Percentiles rank a stretch among this genome's conserved stretches.
These are phyloP conservation scores for Mesaphorura yosii DNA, from an alignment of 1,140 invertebrate species.

Conservation along the genomic window DNA sequence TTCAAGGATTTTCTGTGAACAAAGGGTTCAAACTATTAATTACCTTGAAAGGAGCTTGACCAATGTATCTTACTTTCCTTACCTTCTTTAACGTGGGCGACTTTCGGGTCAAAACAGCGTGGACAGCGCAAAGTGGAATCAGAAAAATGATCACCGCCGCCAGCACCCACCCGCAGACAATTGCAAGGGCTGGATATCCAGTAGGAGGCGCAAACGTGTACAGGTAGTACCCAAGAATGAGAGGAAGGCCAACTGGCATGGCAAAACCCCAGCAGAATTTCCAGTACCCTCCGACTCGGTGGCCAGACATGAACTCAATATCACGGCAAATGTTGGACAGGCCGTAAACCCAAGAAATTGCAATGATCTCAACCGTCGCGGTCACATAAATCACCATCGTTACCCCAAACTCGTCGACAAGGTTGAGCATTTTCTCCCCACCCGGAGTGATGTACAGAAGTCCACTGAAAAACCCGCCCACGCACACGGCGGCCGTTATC, in stretches of 20 bases:
- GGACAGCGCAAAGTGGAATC: slow-evolving; percentile 44
- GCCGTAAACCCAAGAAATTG: slow-evolving; percentile 39
- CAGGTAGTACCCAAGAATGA: slow-evolving; percentile 53
- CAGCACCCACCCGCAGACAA: slow-evolving; percentile 42
- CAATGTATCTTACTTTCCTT: slow-evolving; percentile 7
- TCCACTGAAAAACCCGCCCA: slow-evolving; percentile 52
- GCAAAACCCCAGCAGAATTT: slow-evolving; percentile 61
- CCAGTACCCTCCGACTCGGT: slow-evolving; percentile 60
- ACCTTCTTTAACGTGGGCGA: slow-evolving; percentile 26
- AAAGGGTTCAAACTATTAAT: slow-evolving; percentile 3
- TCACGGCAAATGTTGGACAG: slow-evolving; percentile 59
- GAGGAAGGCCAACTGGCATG: slow-evolving; percentile 46
- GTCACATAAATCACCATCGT: slow-evolving; percentile 61
- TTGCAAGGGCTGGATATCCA: slow-evolving; percentile 27
- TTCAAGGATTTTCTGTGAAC: slow-evolving; percentile 40
- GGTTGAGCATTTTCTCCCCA: slow-evolving; percentile 68
- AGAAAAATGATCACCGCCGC: slow-evolving; percentile 43
- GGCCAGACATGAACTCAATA: slow-evolving; percentile 63
- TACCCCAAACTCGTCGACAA: slow-evolving; percentile 43
- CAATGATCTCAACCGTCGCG: slow-evolving; percentile 34
- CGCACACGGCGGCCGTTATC: slow-evolving; percentile 46
- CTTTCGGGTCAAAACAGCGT: slow-evolving; percentile 28
- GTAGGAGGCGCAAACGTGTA: slow-evolving; percentile 39
- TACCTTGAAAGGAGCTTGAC: neutral
- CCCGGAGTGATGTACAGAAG: slow-evolving; percentile 67